Base-by-base conservation (phyloP, 2,888 invertebrate species). In the Sipha maydis region DNA sequence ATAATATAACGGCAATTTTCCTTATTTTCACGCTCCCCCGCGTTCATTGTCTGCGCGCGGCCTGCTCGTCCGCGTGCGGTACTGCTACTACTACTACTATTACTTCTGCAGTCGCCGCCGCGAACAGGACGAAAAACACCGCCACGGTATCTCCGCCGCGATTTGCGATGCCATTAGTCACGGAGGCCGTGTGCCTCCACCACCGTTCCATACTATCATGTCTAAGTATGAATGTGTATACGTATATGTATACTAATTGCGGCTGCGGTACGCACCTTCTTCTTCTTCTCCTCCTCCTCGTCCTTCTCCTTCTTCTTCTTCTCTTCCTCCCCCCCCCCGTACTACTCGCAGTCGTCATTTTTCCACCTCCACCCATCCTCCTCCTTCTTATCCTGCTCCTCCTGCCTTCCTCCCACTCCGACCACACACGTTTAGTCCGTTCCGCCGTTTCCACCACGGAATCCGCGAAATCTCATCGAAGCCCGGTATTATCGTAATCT, bases 21-120 rank as follows among this genome's bases (percentile, higher is more conserved):
- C 88, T 88, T 88, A 88, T 88, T 88, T 88, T 88, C 88, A 88
- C 88, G 88, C 88, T 88, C 88, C 88, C 88, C 88, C 88, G 88
- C 88, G 80, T 76, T 75, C 88, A 88, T 88, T 88, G 88, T 88
- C 82, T 82, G 88, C 75, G 31, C 71, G 41, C n/a, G 31, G 7
- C 38, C 7, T 5, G 83, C 82, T 61, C 56, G 56, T 41, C 41
- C 69, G 67, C 61, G 31, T 3, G 34, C 34, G n/a, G 2, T 7
- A n/a, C n/a, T n/a, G n/a, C n/a, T 73, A 41, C 38, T 41, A 7
- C 38, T 41, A 7, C 3, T 41, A 7, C 38, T 61, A 25, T 25
- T 19, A 25, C 61, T 61, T 5, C 21, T 21, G 69, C 67, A 7
- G 25, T 21, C 54, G 41, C 41, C 41, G 41, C 75, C 19, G n/a